These are phyloP conservation scores for Percopsis transmontana DNA, from an alignment of 2,113 vertebrate genomes.

Conservation along the genomic window DNA sequence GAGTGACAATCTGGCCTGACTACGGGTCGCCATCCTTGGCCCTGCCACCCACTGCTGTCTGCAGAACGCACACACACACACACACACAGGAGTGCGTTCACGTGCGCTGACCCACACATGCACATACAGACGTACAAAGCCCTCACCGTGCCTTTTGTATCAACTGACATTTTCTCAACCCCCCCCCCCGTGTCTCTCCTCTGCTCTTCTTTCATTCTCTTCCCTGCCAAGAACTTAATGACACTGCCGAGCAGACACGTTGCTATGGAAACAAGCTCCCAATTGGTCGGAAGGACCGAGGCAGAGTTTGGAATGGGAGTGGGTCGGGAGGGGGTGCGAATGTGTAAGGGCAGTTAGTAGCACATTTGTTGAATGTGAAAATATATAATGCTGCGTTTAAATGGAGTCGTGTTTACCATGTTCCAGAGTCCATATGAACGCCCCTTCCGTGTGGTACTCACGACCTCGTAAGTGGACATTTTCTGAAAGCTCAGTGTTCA, in stretches of 20 bases:
- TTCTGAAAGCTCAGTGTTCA: too few species aligned
- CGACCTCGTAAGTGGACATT: too few species aligned
- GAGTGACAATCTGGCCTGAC: conserved; percentile 63
- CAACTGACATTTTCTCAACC: conserved; percentile 31
- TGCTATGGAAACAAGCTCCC: conserved; percentile 69
- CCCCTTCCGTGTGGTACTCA: too few species aligned
- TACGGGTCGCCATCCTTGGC: conserved; percentile 28
- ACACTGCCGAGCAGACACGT: conserved; percentile 70
- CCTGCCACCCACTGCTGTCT: conserved; percentile 7
- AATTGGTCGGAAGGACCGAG: conserved; percentile 69
- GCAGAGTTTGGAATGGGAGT: conserved; percentile 58
- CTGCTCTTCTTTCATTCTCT: conserved; percentile 62
- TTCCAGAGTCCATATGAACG: too few species aligned
- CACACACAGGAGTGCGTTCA: neutral
- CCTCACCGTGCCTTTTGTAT: conserved; percentile 31
- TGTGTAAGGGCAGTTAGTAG: conserved; percentile 24
- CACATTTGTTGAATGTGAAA: conserved; percentile 25
- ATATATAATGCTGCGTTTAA: too few species aligned
- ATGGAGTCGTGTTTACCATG: too few species aligned
- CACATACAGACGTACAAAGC: conserved; percentile 17
- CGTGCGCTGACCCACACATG: neutral
- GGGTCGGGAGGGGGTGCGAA: conserved; percentile 24
- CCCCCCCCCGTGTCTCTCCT: conserved; percentile 1
- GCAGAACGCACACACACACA: conserved; percentile 3
- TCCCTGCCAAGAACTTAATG: conserved; percentile 74